Evolutionary conservation across 1,140 invertebrate genomes (phyloP).

Genomic region (Leguminivora glycinivorella): DNA sequence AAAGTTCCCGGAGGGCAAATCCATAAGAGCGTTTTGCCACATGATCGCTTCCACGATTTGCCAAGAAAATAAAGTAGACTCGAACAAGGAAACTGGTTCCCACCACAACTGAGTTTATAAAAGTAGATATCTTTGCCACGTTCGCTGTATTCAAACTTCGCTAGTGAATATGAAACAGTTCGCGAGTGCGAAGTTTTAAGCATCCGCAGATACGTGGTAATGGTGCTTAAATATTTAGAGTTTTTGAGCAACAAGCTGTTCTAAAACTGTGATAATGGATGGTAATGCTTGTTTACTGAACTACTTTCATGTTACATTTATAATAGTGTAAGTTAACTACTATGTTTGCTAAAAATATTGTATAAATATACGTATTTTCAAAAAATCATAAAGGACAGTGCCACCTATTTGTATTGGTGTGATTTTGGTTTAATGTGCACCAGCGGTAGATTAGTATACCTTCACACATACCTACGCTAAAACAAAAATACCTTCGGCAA

Average conservation of each 20-base stretch:
- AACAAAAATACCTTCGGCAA: too few relatives aligned
- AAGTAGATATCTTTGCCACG: constrained; percentile 56
- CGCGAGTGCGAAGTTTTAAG: constrained; percentile 39
- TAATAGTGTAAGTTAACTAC: not conserved
- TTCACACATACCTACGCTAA: too few relatives aligned
- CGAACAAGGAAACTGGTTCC: constrained; percentile 63
- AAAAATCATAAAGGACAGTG: too few relatives aligned
- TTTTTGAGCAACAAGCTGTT: constrained; percentile 24
- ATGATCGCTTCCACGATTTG: constrained; percentile 75
- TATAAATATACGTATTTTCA: too few relatives aligned
- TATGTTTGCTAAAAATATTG: not conserved
- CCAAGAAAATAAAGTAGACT: constrained; percentile 71
- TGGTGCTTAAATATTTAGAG: constrained; percentile 27
- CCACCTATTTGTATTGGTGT: too few relatives aligned
- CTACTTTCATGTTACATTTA: not conserved
- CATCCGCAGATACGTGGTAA: constrained; percentile 28
- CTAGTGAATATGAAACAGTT: constrained; percentile 56
- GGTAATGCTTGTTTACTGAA: not conserved
- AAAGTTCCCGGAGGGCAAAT: constrained; percentile 73
- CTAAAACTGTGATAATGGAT: not conserved
- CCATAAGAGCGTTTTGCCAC: constrained; percentile 74
- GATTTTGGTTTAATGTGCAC: too few relatives aligned
- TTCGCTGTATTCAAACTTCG: constrained; percentile 51
- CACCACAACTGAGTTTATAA: constrained; percentile 60
- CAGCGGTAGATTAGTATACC: too few relatives aligned